phyloP scores from a whole-genome alignment of 2,113 vertebrate genomes.

The Percopsis transmontana region DNA sequence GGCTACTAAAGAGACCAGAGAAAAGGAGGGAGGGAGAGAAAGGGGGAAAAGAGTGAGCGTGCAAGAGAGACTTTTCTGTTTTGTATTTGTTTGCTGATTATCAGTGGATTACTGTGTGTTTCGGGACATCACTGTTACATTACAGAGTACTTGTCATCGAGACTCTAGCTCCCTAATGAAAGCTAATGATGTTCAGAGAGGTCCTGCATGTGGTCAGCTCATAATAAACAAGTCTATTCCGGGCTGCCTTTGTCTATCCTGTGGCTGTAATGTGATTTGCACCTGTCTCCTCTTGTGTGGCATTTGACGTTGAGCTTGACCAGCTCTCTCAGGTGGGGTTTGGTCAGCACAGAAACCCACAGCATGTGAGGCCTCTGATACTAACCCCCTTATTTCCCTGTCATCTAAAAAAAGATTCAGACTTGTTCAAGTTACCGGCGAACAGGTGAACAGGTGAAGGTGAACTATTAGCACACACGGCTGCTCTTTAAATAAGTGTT shows the following conservation, averaged over 20 bases:
- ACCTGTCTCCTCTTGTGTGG: slow-evolving; percentile 76
- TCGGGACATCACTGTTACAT: slow-evolving; percentile 43
- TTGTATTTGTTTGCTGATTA: slow-evolving; percentile 38
- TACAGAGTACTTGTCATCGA: slow-evolving; percentile 57
- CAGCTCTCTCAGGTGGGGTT: slow-evolving; percentile 69
- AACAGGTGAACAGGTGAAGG: too few relatives aligned
- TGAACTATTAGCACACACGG: too few relatives aligned
- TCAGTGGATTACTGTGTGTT: slow-evolving; percentile 50
- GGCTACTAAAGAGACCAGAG: slow-evolving; percentile 38
- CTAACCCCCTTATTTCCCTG: not conserved
- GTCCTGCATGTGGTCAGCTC: slow-evolving; percentile 54
- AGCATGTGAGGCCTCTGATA: not conserved
- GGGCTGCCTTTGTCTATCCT: slow-evolving; percentile 61
- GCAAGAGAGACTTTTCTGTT: not conserved
- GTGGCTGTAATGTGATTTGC: slow-evolving; percentile 74
- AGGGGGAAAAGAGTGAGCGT: not conserved
- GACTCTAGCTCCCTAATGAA: slow-evolving; percentile 59
- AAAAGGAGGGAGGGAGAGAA: not conserved
- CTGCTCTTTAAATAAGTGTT: not conserved
- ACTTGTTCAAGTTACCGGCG: not conserved
- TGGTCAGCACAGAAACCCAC: slow-evolving; percentile 39
- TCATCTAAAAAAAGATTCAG: not conserved
- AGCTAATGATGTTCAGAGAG: slow-evolving; percentile 57
- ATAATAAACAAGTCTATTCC: slow-evolving; percentile 58
- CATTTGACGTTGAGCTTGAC: slow-evolving; percentile 60